phyloP scores from a whole-genome alignment of 2,888 invertebrate species.

The Stenurella melanura region DNA sequence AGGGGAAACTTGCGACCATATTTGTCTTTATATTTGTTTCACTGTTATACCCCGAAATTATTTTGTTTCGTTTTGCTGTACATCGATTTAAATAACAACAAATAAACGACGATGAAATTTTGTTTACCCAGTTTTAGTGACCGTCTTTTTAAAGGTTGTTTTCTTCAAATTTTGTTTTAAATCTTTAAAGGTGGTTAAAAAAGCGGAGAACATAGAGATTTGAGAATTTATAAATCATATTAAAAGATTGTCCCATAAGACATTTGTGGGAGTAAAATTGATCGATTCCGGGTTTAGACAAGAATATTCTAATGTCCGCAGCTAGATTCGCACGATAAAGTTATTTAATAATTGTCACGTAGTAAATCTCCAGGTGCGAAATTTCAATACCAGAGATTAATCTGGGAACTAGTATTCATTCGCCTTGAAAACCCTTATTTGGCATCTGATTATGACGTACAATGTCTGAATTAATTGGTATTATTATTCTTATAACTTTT shows the following conservation, averaged over 20 bases:
- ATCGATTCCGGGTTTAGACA: not conserved
- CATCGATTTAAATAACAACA: too few species aligned
- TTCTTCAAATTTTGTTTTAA: too few species aligned
- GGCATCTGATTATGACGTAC: not conserved
- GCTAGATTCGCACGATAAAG: not conserved
- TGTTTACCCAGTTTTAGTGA: too few species aligned
- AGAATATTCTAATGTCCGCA: not conserved
- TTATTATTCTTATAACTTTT: not conserved
- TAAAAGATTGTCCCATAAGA: not conserved
- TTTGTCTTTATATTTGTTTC: slow-evolving; percentile 1
- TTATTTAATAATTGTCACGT: slow-evolving; percentile 7
- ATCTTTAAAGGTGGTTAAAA: too few species aligned
- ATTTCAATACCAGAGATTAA: not conserved
- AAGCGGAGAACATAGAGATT: too few species aligned
- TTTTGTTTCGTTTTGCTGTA: not conserved
- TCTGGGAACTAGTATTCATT: slow-evolving; percentile 2
- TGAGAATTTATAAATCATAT: too few species aligned
- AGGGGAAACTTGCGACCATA: not conserved
- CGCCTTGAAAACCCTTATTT: slow-evolving; percentile 1
- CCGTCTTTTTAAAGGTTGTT: too few species aligned
- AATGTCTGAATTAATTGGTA: not conserved
- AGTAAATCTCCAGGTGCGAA: slow-evolving; percentile 7
- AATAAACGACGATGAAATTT: too few species aligned
- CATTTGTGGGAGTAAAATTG: not conserved
- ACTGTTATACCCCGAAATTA: not conserved